These are phyloP conservation scores for Drosophila asahinai DNA, from an alignment of 1,140 invertebrate species.

Conservation along the genomic window DNA sequence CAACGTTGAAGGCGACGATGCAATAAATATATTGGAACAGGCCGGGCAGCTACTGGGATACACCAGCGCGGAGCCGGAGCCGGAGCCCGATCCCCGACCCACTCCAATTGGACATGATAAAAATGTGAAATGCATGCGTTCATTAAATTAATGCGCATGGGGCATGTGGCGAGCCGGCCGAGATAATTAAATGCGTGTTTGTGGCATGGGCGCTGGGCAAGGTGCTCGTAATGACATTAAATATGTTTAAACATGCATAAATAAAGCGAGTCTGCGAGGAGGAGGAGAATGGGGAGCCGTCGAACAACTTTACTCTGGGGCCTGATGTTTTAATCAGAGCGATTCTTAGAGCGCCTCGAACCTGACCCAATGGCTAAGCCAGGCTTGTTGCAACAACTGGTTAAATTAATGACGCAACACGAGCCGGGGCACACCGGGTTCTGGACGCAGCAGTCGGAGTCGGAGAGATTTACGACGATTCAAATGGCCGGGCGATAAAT, in stretches of 20 bases:
- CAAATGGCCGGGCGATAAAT: constrained; percentile 73
- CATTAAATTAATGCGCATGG: constrained; percentile 78
- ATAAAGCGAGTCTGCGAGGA: constrained; percentile 43
- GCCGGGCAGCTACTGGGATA: constrained; percentile 57
- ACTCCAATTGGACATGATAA: constrained; percentile 60
- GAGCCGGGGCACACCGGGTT: constrained; percentile 47
- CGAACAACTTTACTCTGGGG: constrained; percentile 42
- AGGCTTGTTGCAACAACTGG: constrained; percentile 76
- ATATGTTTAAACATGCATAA: constrained; percentile 84
- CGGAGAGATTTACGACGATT: constrained; percentile 72
- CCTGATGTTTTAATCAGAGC: constrained; percentile 79
- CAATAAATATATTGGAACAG: constrained; percentile 81
- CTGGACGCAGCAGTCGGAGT: neutral
- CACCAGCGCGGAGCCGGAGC: neutral
- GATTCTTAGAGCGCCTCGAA: constrained; percentile 56
- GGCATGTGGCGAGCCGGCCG: constrained; percentile 44
- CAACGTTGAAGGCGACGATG: constrained; percentile 47
- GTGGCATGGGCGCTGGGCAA: constrained; percentile 57
- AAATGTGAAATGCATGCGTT: constrained; percentile 75
- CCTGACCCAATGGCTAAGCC: constrained; percentile 60
- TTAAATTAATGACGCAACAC: constrained; percentile 81
- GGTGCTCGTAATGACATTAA: constrained; percentile 79
- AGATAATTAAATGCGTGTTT: constrained; percentile 82
- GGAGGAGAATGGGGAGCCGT: constrained; percentile 7
- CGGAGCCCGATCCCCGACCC: neutral